Percentiles rank a stretch among this genome's conserved stretches.
These are phyloP conservation scores for Limnephilus rhombicus DNA, from an alignment of 2,888 invertebrate genomes.

Conservation along the genomic window DNA sequence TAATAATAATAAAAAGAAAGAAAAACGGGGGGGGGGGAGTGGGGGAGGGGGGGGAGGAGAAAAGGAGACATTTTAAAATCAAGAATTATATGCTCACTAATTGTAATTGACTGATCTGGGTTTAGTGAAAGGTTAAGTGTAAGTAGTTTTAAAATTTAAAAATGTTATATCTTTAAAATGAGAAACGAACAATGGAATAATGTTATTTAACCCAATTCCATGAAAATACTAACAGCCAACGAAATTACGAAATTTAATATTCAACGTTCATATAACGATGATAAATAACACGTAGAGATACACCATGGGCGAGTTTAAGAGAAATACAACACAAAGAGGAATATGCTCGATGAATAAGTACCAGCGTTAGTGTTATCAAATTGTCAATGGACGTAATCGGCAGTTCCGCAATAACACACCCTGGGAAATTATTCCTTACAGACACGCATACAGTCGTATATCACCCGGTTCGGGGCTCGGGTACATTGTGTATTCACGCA, in stretches of 20 bases:
- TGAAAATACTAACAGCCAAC: not conserved
- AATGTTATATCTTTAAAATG: not conserved
- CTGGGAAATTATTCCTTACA: constrained; percentile 40
- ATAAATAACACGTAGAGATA: not conserved
- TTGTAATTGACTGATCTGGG: too few species aligned
- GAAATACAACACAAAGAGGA: not conserved
- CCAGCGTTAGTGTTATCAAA: constrained; percentile 17
- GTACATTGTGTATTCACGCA: constrained; percentile 58
- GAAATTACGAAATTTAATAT: not conserved
- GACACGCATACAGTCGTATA: constrained; percentile 19
- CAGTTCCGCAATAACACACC: constrained; percentile 4
- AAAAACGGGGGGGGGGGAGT: too few species aligned
- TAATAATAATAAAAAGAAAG: too few species aligned
- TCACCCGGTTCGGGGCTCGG: constrained; percentile 25
- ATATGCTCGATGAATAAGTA: not conserved
- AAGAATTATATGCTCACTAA: too few species aligned
- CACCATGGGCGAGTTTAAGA: not conserved
- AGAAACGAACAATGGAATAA: not conserved
- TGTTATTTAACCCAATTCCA: not conserved
- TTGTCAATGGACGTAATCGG: constrained; percentile 14
- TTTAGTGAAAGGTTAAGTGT: too few species aligned
- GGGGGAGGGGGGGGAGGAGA: too few species aligned
- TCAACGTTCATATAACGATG: too few species aligned
- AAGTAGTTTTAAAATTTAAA: too few species aligned
- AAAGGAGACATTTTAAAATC: too few species aligned